Evolutionary conservation across 2,888 invertebrate species (phyloP), one percentile per base, ranked within the genome.

Genomic region (Caenorhabditis sinica): DNA sequence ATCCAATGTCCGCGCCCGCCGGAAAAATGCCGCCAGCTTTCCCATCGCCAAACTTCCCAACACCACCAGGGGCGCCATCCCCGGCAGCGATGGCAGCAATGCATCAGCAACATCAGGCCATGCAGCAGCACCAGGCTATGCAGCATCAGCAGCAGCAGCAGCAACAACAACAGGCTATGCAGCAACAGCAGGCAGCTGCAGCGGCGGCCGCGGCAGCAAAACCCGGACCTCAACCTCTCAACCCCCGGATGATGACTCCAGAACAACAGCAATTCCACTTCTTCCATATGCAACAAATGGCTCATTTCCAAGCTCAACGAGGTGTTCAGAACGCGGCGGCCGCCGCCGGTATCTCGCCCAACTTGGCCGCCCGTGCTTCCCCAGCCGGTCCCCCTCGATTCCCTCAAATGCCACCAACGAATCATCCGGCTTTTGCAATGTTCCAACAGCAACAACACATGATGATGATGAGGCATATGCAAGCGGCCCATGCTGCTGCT

Each of bases 1-100:
- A 83, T 65, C 83, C 83, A 36, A 83, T 83, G 83, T 83, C 83
- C 6, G 83, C 83, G 15, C 84, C 80, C 3, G n/a, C n/a, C n/a
- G 73, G 72, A 30, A 77, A 76, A 36, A 73, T 74, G 79, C 79
- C 79, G 23, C n/a, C n/a, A n/a, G n/a, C n/a, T n/a, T 83, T 74
- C 30, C n/a, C 36, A 17, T 77, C 77, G 11, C 83, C 83, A 17
- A 28, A 5, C 56, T 56, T n/a, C 60, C 6, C 76, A 15, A 49
- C 49, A 43, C 75, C 65, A 25, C 72, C 51, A 6, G 36, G 51
- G 4, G 58, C 71, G 0, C 53, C 71, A 11, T 79, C 79, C 20
- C 79, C 79, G 23, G 69, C 77, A 0, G 63, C 68, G 1, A 77
- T 77, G 77, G 77, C 77, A 5, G 77, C 77, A n/a, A 40, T 40